Percentiles rank a stretch among this genome's conserved stretches.
Conservation (phyloP, 2,888 invertebrate species). For the Drosophila melanosoma region DNA sequence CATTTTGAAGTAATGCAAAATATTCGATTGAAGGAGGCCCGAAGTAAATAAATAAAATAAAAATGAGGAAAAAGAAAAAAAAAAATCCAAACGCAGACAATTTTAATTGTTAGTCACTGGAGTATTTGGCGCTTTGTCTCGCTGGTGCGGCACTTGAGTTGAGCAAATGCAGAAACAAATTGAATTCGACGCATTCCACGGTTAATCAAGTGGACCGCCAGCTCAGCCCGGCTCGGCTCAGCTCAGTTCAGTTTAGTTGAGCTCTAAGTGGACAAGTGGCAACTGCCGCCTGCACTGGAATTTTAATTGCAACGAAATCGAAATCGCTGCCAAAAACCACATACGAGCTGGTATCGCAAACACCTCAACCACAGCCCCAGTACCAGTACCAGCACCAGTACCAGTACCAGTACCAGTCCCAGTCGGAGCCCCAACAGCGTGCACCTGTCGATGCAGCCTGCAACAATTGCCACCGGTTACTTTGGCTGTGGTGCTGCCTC, state of each 20-base stretch:
- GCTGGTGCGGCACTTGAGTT: constrained; percentile 19
- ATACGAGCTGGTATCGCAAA: constrained; percentile 36
- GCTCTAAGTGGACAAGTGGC: constrained; percentile 27
- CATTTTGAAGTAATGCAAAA: constrained; percentile 63
- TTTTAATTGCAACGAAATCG: constrained; percentile 76
- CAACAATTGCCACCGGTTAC: constrained; percentile 52
- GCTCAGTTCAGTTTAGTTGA: constrained; percentile 11
- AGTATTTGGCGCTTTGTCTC: constrained; percentile 42
- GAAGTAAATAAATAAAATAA: constrained; percentile 4
- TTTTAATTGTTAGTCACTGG: constrained; percentile 68
- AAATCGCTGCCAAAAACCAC: constrained; percentile 57
- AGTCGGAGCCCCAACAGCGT: not conserved
- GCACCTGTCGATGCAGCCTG: constrained; percentile 56
- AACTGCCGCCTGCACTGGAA: constrained; percentile 59
- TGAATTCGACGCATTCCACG: constrained; percentile 75
- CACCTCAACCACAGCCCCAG: constrained; percentile 23
- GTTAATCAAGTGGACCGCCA: constrained; percentile 56
- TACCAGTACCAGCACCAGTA: not conserved
- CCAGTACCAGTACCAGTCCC: not conserved
- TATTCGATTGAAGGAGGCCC: constrained; percentile 33
- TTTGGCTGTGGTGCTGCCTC: constrained; percentile 8
- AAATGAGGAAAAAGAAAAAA: not conserved
- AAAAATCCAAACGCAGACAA: constrained; percentile 41
- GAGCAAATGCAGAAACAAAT: constrained; percentile 66
- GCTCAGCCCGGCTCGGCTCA: constrained; percentile 13